These are phyloP conservation scores for Centropus bengalensis DNA, from an alignment of 2,113 vertebrate genomes.

Conservation along the genomic window DNA sequence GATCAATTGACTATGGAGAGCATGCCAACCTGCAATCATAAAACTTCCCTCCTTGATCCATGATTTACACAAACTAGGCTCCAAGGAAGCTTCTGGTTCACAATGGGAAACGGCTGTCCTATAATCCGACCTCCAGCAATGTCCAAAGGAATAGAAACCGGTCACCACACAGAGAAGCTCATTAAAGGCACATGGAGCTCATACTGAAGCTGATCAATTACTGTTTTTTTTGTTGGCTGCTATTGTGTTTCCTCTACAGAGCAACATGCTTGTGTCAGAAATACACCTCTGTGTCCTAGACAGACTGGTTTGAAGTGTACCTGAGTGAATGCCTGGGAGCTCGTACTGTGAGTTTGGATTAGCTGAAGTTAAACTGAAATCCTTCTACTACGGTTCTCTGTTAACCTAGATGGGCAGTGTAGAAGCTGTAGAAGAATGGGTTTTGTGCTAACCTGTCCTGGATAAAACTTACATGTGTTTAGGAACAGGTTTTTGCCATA, in stretches of 20 bases:
- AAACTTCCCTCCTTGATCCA: background rate
- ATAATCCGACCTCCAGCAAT: background rate
- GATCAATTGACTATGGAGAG: background rate
- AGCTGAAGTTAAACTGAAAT: background rate
- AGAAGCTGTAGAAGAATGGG: background rate
- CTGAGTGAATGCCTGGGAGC: background rate
- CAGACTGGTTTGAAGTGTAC: background rate
- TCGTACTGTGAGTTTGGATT: background rate
- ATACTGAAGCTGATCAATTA: background rate
- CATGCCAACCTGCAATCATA: background rate
- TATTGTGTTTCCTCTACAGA: background rate
- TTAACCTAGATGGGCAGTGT: background rate
- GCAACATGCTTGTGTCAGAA: background rate
- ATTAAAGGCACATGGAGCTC: background rate
- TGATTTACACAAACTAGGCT: background rate
- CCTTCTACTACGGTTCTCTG: background rate
- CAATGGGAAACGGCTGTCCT: background rate
- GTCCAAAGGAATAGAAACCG: background rate
- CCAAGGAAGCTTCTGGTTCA: background rate
- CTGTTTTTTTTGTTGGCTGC: background rate
- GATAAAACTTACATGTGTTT: background rate
- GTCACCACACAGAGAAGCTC: background rate
- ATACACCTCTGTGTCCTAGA: background rate
- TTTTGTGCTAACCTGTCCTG: background rate
- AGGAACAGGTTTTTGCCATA: background rate